Base-by-base conservation (phyloP, 2,797 vertebrate species). In the Hapalemur alaotrensis region DNA sequence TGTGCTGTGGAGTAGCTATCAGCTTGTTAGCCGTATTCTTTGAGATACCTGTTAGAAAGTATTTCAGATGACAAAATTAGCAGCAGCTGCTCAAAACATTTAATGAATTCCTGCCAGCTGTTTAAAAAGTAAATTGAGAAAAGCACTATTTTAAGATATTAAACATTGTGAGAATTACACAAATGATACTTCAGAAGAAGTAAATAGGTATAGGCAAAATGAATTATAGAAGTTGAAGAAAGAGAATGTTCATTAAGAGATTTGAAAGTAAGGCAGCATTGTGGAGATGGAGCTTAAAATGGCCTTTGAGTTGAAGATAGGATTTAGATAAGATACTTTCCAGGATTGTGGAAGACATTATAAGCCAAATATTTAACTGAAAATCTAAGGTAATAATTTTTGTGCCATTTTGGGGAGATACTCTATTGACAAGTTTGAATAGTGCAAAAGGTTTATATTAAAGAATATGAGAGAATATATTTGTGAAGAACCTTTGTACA, bases 111-210 rank as follows among this genome's bases (percentile, higher is more conserved):
- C 65, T 94, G 2, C 9, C 28, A 69, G n/a, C 3, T 65, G 4
- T 95, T 96, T 73, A 41, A 96, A 87, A 95, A 75, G 30, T 89
- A 50, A 89, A 57, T 92, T 91, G 54, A 92, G 28, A 63, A n/a
- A 83, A 91, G 11, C 7, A 61, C 12, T 79, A 4, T 91, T 95
- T 86, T 11, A 95, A 93, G 75, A 61, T 84, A 46, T 2, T 90
- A 92, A 94, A 93, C 43, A 70, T 41, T 61, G 2, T 85, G 50
- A 63, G 43, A 88, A 87, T 93, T 95, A 76, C 3, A 92, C 88
- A 85, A 69, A 85, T 84, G 38, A 43, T 63, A 69, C 22, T 52
- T 87, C 38, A 73, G 35, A 73, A 88, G 30, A 76, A 76, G 18
- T 85, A 87, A 69, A 22, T 59, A 87, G 28, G 22, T 28, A 2